Conservation (phyloP, 2,888 invertebrate genomes). For the Idaea biselata region DNA sequence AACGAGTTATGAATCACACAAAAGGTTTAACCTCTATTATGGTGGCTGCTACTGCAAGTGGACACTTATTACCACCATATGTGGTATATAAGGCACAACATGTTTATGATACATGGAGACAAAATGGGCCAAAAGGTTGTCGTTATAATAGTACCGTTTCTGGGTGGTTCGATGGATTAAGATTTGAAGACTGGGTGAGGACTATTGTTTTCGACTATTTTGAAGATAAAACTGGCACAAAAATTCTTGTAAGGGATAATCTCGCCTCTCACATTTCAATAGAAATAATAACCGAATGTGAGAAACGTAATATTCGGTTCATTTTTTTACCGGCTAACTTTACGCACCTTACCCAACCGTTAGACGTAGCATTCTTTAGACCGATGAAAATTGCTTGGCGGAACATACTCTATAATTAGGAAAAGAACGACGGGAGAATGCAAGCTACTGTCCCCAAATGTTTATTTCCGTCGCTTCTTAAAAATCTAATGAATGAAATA, state of each 20-base stretch:
- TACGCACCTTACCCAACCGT: neutral
- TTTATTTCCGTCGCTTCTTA: neutral
- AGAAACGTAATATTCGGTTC: conserved; percentile 42
- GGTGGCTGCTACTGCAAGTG: conserved; percentile 49
- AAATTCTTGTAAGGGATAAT: conserved; percentile 50
- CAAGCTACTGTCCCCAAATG: neutral
- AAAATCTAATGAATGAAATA: neutral
- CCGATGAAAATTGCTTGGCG: neutral
- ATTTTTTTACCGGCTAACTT: conserved; percentile 15
- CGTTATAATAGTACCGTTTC: conserved; percentile 45
- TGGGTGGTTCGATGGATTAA: conserved; percentile 44
- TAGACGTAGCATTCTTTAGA: neutral
- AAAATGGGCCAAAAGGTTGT: conserved; percentile 44
- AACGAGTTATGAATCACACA: conserved; percentile 42
- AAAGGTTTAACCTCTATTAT: conserved; percentile 49
- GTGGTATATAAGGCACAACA: conserved; percentile 55
- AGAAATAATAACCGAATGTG: conserved; percentile 37
- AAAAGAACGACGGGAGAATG: neutral
- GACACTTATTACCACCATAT: conserved; percentile 48
- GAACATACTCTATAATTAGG: neutral
- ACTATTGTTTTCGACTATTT: conserved; percentile 27
- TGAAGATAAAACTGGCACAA: conserved; percentile 32
- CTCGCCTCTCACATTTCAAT: conserved; percentile 41
- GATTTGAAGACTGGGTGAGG: conserved; percentile 45
- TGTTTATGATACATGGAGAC: conserved; percentile 52